Evolutionary conservation across 2,888 invertebrate genomes (phyloP), one percentile per base, ranked within the genome.

Genomic region (Sphaeridia pumilis): DNA sequence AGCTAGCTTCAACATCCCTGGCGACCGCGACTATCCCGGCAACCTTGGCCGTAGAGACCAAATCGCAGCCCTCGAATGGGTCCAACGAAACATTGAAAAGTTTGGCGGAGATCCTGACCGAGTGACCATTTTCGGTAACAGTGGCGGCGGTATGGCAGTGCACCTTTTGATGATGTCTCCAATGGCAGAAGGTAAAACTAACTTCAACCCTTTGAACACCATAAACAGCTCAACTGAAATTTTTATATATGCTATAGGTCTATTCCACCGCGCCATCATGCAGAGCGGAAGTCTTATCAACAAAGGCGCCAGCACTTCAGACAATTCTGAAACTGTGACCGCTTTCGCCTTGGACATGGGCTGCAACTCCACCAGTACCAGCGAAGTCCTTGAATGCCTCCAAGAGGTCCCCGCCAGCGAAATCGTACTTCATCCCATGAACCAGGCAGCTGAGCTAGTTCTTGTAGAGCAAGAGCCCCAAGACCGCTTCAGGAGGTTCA

Each of bases 101-200:
- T 52, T 52, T 24, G 47, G 42, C 4, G 52, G 52, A 21, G 42
- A 52, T 28, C 47, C 49, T 2, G 22, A 41, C 1, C 45, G 36
- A 31, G 54, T 57, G 3, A 45, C 46, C 17, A 20, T 57, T 20
- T 55, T 57, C 20, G 57, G 57, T 2, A 52, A 54, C 22, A 49
- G 49, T n/a, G 47, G 44, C 14, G 57, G 57, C 4, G 52, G 42
- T 20, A 41, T 42, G 14, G 42, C 36, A 21, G 52, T 55, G 2
- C 12, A 41, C 26, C n/a, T 51, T 2, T 52, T 52, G 17, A 20
- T 57, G 7, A 26, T 57, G 1, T 55, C 57, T 20, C 48, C 55
- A 14, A 54, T 54, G 52, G 35, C 42, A 24, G 38, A 35, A 42
- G 57, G 57, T 52, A 44, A 5, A 2, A n/a, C 4, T 22, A 24